Conservation (phyloP, 2,888 invertebrate genomes). For the Lacanobia oleracea region DNA sequence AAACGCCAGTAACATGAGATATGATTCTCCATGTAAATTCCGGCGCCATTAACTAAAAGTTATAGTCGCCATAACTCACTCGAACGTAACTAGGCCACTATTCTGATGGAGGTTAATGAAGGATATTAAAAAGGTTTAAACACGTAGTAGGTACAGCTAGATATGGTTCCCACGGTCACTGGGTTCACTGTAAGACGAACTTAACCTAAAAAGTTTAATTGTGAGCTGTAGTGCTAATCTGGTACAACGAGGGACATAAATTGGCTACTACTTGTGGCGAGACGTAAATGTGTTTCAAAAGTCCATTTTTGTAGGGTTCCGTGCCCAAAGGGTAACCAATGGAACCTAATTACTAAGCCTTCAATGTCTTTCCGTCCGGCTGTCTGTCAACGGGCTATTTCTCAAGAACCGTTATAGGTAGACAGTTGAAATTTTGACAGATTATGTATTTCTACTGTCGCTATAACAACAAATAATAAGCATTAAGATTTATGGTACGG, state of each 20-base stretch:
- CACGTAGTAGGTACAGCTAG: slow-evolving; percentile 28
- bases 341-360: no score
- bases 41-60: slow-evolving; percentile 51
- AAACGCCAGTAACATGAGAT: slow-evolving; percentile 3
- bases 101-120: slow-evolving; percentile 64
- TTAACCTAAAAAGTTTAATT: slow-evolving; percentile 42
- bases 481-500: no score
- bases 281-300: no score
- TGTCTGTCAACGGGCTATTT: no score
- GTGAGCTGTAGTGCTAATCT: not conserved
- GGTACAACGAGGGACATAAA: no score
- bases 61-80: slow-evolving; percentile 55
- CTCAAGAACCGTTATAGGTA: no score
- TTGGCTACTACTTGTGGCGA: not conserved
- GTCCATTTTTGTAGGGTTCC: no score
- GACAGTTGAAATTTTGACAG: no score
- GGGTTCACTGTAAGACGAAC: slow-evolving; percentile 30
- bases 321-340: no score
- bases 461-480: no score
- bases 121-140: slow-evolving; percentile 59
- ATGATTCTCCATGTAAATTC: slow-evolving; percentile 37
- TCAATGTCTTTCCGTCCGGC: no score
- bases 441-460: no score
- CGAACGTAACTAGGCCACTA: slow-evolving; percentile 37
- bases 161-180: slow-evolving; percentile 40